A percentile compares a stretch with the other conserved stretches of the same genome.
Evolutionary conservation across 1,140 invertebrate genomes (phyloP).

Genomic region (Diorhabda sublineata): DNA sequence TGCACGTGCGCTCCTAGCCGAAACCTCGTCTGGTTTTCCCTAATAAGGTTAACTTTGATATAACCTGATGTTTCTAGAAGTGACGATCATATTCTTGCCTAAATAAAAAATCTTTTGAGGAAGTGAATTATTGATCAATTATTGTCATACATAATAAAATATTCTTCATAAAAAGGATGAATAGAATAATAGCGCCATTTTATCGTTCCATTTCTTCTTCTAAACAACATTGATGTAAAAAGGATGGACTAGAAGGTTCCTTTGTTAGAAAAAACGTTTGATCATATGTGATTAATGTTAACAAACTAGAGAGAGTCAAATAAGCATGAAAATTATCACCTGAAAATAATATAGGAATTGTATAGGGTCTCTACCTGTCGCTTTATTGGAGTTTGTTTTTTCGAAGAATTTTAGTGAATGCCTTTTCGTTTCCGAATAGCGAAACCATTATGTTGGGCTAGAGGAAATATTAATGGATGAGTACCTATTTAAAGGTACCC

Average conservation of each 20-base stretch:
- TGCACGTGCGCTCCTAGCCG: no score
- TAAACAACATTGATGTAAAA: background rate
- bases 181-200: background rate
- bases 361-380: background rate
- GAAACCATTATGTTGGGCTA: background rate
- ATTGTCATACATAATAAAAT: no score
- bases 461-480: background rate
- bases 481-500: background rate
- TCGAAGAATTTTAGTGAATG: background rate
- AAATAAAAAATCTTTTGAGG: no score
- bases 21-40: no score
- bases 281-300: constrained; percentile 3
- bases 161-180: no score
- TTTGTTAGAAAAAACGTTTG: constrained; percentile 1
- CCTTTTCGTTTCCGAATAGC: background rate
- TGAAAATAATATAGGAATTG: background rate
- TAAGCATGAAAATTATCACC: constrained; percentile 2
- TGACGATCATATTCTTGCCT: no score
- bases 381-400: constrained; percentile 3
- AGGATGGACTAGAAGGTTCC: background rate
- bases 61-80: no score
- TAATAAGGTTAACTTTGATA: no score
- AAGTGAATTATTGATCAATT: no score
- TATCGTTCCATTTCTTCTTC: background rate
- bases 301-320: background rate